Evolutionary conservation across 2,797 vertebrate genomes (phyloP).

Genomic region (Cheirogaleus major): DNA sequence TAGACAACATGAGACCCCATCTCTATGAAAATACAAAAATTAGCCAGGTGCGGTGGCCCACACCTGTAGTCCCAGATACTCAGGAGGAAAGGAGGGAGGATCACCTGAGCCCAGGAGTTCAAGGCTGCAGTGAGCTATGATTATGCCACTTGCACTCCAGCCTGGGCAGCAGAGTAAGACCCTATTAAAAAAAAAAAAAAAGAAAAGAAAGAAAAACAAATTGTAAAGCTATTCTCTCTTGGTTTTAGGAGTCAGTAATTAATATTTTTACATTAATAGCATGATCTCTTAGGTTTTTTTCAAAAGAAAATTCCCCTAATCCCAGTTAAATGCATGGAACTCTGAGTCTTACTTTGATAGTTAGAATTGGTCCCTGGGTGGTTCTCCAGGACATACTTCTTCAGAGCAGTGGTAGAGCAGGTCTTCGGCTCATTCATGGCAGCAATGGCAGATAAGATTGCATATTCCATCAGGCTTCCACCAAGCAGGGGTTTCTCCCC

Average conservation of each 20-base stretch:
- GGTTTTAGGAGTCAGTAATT: neutral
- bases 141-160: too few relatives aligned
- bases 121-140: neutral
- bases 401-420: conserved; percentile 95
- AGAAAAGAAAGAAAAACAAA: too few relatives aligned
- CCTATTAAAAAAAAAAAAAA: neutral
- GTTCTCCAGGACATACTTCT: conserved; percentile 94
- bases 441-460: conserved; percentile 95
- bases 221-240: neutral
- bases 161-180: neutral
- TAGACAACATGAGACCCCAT: neutral
- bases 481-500: conserved; percentile 94
- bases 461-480: conserved; percentile 94
- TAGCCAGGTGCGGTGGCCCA: neutral
- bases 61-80: neutral
- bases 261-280: neutral
- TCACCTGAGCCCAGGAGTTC: neutral
- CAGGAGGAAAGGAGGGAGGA: neutral
- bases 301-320: neutral
- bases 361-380: conserved; percentile 94
- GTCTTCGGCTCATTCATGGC: conserved; percentile 99
- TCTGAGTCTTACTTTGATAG: conserved; percentile 89
- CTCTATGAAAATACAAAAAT: neutral
- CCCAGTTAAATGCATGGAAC: neutral
- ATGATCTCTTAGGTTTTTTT: neutral